Evolutionary conservation across 2,113 vertebrate species (phyloP), one percentile per base, ranked within the genome.

Genomic region (Scomber colias): DNA sequence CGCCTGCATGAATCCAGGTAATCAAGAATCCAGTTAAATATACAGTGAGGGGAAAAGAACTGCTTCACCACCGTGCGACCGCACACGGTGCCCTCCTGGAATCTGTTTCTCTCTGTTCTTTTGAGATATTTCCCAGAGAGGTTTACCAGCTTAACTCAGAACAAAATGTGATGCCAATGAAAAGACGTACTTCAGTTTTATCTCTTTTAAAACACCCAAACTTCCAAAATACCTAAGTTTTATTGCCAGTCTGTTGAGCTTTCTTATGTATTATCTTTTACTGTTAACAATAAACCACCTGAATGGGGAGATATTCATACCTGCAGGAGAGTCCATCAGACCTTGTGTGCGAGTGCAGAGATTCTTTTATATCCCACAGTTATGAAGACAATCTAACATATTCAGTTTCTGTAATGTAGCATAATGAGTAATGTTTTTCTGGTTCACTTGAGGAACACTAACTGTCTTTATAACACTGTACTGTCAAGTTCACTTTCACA

Each of bases 1-100:
- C 24, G 24, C 24, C 24, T 27, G 35, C 35, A 11, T 45, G 14
- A 2, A 21, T 62, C 65, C 66, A 66, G 57, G 8, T 11, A 2
- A 21, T 62, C 65, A 70, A 66, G 57, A 8, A 59, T 67, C 19
- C 44, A 57, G 64, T 27, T 56, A 27, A 30, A 64, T 48, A 57
- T 17, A 19, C 60, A 67, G 13, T 40, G 16, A 71, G 54, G 19
- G 12, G 16, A 12, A 64, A 19, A 1, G 9, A 7, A 13, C 50
- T 46, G 48, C 51, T 35, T 17, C 16, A 19, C 31, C 17, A 50
- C 46, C 17, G n/a, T 19, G 4, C 5, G 15, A 56, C 68, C 57
- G 57, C 53, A 75, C 71, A 74, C 50, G 69, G 11, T 48, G 45
- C 55, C 13, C 51, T 51, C 57, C 50, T 67, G 63, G 74, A 73